These are phyloP conservation scores for Centropristis striata DNA, from an alignment of 2,113 vertebrate genomes.

Conservation along the genomic window DNA sequence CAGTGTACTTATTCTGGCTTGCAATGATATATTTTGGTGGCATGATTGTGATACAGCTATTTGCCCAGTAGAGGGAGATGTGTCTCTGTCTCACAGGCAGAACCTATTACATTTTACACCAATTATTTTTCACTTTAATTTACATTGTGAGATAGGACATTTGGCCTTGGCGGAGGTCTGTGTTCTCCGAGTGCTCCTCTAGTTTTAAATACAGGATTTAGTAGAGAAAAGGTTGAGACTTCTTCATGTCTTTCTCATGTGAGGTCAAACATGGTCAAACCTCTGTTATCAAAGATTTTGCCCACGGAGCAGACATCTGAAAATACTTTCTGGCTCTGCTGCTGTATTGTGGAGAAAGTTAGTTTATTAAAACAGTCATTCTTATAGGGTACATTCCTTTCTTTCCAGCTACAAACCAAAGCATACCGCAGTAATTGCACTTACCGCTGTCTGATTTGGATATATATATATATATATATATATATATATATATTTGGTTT, in stretches of 20 bases:
- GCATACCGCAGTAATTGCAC: no score
- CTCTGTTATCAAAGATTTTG: not conserved
- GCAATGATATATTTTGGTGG: not conserved
- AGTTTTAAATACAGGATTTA: not conserved
- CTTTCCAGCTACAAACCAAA: no score
- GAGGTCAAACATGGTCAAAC: not conserved
- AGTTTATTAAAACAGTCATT: not conserved
- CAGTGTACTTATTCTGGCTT: not conserved
- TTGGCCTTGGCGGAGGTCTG: no score
- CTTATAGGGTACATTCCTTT: not conserved
- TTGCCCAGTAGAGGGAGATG: slow-evolving; percentile 58
- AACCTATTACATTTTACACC: no score
- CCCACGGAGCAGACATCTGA: not conserved
- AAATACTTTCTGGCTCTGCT: not conserved
- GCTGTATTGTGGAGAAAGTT: not conserved
- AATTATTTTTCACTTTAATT: no score
- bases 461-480: no score
- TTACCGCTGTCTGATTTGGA: no score
- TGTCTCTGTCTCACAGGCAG: slow-evolving; percentile 22
- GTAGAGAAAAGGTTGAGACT: not conserved
- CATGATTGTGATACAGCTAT: slow-evolving; percentile 25
- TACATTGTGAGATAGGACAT: no score
- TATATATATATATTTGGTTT: no score
- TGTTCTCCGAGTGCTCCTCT: no score
- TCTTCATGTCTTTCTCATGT: not conserved